These are phyloP conservation scores for Benthosema pterotum DNA, from an alignment of 2,797 vertebrate species.

Conservation along the genomic window DNA sequence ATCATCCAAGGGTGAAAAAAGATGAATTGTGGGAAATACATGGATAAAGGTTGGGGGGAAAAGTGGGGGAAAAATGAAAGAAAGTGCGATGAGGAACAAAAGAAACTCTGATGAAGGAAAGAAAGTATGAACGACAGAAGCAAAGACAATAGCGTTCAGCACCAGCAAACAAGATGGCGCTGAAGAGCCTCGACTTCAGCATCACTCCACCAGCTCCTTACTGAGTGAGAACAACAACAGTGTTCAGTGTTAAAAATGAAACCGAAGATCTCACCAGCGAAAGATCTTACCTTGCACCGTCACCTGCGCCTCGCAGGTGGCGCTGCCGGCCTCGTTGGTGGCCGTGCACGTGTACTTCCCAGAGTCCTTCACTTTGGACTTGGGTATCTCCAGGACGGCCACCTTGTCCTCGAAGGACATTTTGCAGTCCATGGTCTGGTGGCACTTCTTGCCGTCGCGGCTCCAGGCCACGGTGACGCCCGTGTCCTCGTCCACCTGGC, in stretches of 20 bases:
- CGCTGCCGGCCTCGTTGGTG: slow-evolving; percentile 94
- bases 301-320: slow-evolving; percentile 85
- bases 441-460: slow-evolving; percentile 93
- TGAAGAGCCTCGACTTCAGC: slow-evolving; percentile 20
- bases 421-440: slow-evolving; percentile 93
- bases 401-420: slow-evolving; percentile 97
- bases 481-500: slow-evolving; percentile 95
- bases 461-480: slow-evolving; percentile 91
- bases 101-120: too few species aligned
- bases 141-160: slow-evolving; percentile 53
- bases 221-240: slow-evolving; percentile 11
- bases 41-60: too few species aligned
- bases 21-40: too few species aligned
- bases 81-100: too few species aligned
- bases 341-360: slow-evolving; percentile 93
- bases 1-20: slow-evolving; percentile 16
- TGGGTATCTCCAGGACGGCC: slow-evolving; percentile 92
- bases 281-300: slow-evolving; percentile 93
- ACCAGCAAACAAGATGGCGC: slow-evolving; percentile 34
- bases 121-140: slow-evolving; percentile 24
- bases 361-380: slow-evolving; percentile 95
- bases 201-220: slow-evolving; percentile 45
- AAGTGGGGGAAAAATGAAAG: background rate
- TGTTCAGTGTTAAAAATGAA: slow-evolving; percentile 40
- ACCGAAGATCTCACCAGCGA: slow-evolving; percentile 21